Conservation (phyloP, 2,888 invertebrate genomes). For the Eupithecia insigniata region DNA sequence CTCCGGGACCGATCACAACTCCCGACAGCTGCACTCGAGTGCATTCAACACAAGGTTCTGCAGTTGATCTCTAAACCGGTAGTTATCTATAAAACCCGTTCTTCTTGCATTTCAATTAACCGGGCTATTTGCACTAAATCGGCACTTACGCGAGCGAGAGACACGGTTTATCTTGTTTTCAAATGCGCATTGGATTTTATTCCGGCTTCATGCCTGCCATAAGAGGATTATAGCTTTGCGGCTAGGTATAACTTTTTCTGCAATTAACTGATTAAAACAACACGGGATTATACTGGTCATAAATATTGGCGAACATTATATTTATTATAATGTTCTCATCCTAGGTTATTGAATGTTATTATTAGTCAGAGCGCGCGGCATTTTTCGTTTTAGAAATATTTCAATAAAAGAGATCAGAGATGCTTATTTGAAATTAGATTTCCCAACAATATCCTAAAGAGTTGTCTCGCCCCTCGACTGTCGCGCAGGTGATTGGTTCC, state of each 20-base stretch:
- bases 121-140: constrained; percentile 36
- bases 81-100: constrained; percentile 4
- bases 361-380: background rate
- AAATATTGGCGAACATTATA: background rate
- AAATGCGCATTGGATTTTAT: constrained; percentile 15
- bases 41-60: background rate
- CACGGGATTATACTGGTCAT: background rate
- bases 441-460: background rate
- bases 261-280: constrained; percentile 4
- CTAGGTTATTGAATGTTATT: background rate
- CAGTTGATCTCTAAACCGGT: constrained; percentile 4
- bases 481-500: background rate
- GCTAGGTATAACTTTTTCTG: background rate
- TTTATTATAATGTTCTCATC: too few species aligned
- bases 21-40: background rate
- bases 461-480: background rate
- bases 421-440: too few species aligned
- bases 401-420: too few species aligned
- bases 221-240: background rate
- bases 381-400: background rate
- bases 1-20: background rate
- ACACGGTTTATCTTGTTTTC: constrained; percentile 14
- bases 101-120: constrained; percentile 19
- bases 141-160: constrained; percentile 14
- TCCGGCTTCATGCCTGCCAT: constrained; percentile 6